Evolutionary conservation across 2,797 vertebrate genomes (phyloP), one percentile per base, ranked within the genome.

Genomic region (Sciaenops ocellatus): DNA sequence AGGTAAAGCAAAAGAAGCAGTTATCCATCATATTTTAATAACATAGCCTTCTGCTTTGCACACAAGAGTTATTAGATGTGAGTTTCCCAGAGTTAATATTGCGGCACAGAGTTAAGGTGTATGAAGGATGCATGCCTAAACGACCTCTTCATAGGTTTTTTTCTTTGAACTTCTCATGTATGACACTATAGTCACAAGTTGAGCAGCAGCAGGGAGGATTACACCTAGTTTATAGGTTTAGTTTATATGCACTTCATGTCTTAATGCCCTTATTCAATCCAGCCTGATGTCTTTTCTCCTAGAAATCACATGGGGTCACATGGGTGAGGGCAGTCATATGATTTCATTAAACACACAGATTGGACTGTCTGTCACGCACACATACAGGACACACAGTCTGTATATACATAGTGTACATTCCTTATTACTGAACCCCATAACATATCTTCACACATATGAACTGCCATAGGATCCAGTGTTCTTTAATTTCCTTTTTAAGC

Each of bases 321-420:
- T 90, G 92, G 73, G 61, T 82, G 73, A 85, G 42, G 73, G 78
- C 54, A 79, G 90, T 94, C 93, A 94, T 90, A 79, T 90, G 91
- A 89, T 67, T 83, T 71, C 24, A 79, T 72, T 48, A 79, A 60
- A 86, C 56, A 81, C n/a, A 69, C 22, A 73, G 48, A 56, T 54
- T 22, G 47, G 26, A 52, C n/a, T 56, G 54, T 79, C 51, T 64
- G 15, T 22, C 68, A 75, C 26, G 2, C 79, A 84, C 66, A 79
- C n/a, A 66, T 64, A 56, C 69, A 63, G 26, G 20, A 51, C 18
- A 77, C 41, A 55, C 28, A 54, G 46, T 67, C 24, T 73, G 18
- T 66, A 51, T 50, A 42, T 20, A 20, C n/a, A 17, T 52, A 52
- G n/a, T 74, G 52, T 80, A 69, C 38, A 54, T 74, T 70, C 69